Percentiles rank a stretch among this genome's conserved stretches.
Evolutionary conservation across 2,113 vertebrate genomes (phyloP).

Genomic region (Brachyhypopomus gauderio): DNA sequence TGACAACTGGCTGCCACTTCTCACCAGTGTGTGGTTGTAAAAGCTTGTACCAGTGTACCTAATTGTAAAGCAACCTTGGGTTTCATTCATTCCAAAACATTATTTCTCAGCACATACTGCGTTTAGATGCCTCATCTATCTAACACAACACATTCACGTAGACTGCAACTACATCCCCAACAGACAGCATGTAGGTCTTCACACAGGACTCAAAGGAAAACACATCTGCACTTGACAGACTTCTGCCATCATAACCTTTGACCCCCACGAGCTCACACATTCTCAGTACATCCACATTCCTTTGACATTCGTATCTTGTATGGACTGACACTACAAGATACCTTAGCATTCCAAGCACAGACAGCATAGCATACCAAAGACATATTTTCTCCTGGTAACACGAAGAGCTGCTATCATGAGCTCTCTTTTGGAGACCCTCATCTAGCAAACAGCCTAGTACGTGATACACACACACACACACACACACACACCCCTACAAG

Average conservation of each 20-base stretch:
- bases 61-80: too few relatives aligned
- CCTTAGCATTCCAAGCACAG: too few relatives aligned
- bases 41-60: too few relatives aligned
- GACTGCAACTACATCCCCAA: not conserved
- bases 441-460: not conserved
- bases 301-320: not conserved
- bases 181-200: not conserved
- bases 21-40: too few relatives aligned
- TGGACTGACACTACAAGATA: not conserved
- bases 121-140: not conserved
- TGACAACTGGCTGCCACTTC: too few relatives aligned
- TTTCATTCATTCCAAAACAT: not conserved
- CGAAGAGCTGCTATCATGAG: too few relatives aligned
- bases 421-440: not conserved
- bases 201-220: not conserved
- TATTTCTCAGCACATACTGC: not conserved
- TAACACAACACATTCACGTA: not conserved
- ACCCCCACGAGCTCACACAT: not conserved
- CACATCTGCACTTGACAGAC: not conserved
- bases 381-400: too few relatives aligned
- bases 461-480: not conserved
- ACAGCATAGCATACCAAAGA: too few relatives aligned
- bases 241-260: not conserved
- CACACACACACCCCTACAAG: not conserved
- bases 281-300: not conserved